Conservation (phyloP, 1,140 invertebrate species). For the Aphelinus certus region DNA sequence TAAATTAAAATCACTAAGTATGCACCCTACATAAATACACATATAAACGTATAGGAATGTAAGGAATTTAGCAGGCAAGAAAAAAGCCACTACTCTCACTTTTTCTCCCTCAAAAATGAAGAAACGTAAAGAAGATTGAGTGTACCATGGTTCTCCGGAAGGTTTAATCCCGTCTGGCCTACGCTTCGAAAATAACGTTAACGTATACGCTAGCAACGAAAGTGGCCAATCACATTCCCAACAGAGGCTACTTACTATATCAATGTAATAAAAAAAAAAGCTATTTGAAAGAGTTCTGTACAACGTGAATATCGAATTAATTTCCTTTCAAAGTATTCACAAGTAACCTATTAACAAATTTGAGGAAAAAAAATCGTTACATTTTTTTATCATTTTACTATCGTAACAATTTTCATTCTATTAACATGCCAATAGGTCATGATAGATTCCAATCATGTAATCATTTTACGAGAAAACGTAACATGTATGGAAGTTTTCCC, state of each 20-base stretch:
- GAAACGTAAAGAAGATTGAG: slow-evolving; percentile 8
- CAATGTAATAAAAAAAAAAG: slow-evolving; percentile 19
- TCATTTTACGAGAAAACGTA: not conserved
- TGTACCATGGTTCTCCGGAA: not conserved
- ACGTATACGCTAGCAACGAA: slow-evolving; percentile 35
- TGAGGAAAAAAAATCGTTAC: no score
- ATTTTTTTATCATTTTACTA: no score
- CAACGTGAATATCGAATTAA: no score
- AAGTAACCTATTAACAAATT: no score
- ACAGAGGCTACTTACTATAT: slow-evolving; percentile 14
- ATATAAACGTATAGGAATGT: slow-evolving; percentile 59
- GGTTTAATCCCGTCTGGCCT: slow-evolving; percentile 21
- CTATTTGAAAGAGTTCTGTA: slow-evolving; percentile 24
- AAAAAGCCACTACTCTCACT: slow-evolving; percentile 37
- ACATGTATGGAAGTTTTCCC: slow-evolving; percentile 9
- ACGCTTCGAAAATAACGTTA: slow-evolving; percentile 26
- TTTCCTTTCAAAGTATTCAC: no score
- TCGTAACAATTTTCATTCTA: no score
- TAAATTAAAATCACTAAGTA: slow-evolving; percentile 57
- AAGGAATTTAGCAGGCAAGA: slow-evolving; percentile 55
- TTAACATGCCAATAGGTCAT: no score
- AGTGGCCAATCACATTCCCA: slow-evolving; percentile 30
- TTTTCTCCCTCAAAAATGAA: slow-evolving; percentile 1
- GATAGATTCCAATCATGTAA: no score
- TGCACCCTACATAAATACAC: slow-evolving; percentile 56